A percentile compares a stretch with the other conserved stretches of the same genome.
phyloP scores from a whole-genome alignment of 53 echinoderm and acorn worm species.

The Hippasteria phrygiana region DNA sequence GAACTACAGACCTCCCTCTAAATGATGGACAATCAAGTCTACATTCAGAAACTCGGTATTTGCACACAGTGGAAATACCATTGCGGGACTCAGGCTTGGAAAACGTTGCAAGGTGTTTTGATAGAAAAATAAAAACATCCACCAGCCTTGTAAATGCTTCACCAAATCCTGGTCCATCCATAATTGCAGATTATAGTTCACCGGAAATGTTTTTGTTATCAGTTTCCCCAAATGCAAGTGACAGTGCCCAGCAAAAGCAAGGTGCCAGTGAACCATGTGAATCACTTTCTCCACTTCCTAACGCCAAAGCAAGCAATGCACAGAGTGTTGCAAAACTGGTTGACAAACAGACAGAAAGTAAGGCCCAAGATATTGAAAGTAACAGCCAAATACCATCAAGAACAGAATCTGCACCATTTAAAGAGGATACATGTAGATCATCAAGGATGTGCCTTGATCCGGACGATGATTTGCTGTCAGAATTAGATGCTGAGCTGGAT shows the following conservation, averaged over 20 bases:
- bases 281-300: neutral
- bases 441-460: neutral
- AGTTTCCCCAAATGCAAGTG: neutral
- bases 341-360: neutral
- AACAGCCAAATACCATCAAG: neutral
- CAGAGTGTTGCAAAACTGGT: neutral
- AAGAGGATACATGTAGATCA: neutral
- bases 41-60: neutral
- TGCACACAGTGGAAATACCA: neutral
- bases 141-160: neutral
- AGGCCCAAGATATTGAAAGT: neutral
- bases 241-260: neutral
- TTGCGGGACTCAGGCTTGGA: neutral
- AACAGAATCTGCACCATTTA: neutral
- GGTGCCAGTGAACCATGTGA: neutral
- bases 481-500: constrained; percentile 48
- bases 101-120: neutral
- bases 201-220: neutral
- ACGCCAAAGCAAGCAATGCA: neutral
- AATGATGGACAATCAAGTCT: neutral
- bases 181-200: neutral
- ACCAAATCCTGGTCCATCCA: neutral
- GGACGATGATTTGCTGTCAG: constrained; percentile 49
- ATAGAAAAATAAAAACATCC: neutral
- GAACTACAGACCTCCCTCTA: neutral